Conservation (phyloP, 2,888 invertebrate species). For the Aphidius colemani region DNA sequence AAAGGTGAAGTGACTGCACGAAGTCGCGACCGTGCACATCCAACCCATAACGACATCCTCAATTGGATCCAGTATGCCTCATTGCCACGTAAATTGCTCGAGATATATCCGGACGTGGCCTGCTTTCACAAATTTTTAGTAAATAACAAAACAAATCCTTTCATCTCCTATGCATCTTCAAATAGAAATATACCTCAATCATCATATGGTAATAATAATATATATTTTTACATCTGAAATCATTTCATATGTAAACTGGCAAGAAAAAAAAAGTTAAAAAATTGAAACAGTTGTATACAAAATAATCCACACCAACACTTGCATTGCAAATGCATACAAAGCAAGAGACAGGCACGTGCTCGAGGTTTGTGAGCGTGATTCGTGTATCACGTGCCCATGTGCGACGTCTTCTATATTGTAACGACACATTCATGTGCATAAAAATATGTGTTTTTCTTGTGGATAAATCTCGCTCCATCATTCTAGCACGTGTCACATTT, state of each 20-base stretch:
- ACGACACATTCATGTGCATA: constrained; percentile 11
- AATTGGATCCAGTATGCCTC: constrained; percentile 45
- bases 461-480: constrained; percentile 27
- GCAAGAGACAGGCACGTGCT: constrained; percentile 27
- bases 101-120: constrained; percentile 47
- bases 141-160: constrained; percentile 18
- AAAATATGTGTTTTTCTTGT: constrained; percentile 11
- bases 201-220: neutral
- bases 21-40: constrained; percentile 55
- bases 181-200: neutral
- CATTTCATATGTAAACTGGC: too few species aligned
- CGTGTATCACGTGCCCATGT: constrained; percentile 30
- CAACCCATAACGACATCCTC: constrained; percentile 53
- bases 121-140: constrained; percentile 44
- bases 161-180: neutral
- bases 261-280: too few species aligned
- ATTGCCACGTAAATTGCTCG: constrained; percentile 54
- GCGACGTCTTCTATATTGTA: constrained; percentile 22
- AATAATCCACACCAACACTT: neutral
- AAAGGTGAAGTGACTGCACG: constrained; percentile 49
- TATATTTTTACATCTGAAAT: too few species aligned
- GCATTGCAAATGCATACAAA: neutral
- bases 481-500: constrained; percentile 27
- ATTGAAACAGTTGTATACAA: too few species aligned
- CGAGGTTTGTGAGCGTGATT: constrained; percentile 24